Conservation (phyloP, 2,888 invertebrate genomes). For the Papilio elwesi region DNA sequence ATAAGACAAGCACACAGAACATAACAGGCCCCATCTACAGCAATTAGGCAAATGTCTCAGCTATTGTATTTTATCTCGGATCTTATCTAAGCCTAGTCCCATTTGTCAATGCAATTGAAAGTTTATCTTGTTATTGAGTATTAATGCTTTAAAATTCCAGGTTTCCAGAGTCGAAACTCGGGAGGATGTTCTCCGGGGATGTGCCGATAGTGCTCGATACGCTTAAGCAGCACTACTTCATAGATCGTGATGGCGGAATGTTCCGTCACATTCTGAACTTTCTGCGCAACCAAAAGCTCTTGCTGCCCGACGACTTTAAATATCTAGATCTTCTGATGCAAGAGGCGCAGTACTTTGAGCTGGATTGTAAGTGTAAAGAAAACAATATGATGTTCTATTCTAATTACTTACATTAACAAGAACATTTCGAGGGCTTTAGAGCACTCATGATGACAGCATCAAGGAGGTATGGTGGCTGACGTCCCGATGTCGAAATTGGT, state of each 20-base stretch:
- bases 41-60: too few species aligned
- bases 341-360: constrained; percentile 96
- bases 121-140: not conserved
- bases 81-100: too few species aligned
- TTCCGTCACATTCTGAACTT: constrained; percentile 99
- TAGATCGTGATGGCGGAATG: constrained; percentile 98
- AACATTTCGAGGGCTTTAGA: too few species aligned
- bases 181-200: constrained; percentile 96
- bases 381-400: constrained; percentile 1
- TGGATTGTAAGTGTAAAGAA: constrained; percentile 88
- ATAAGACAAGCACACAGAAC: too few species aligned
- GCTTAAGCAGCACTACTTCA: constrained; percentile 98
- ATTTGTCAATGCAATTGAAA: too few species aligned
- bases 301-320: constrained; percentile 94
- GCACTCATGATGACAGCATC: too few species aligned
- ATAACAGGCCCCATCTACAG: too few species aligned
- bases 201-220: constrained; percentile 98
- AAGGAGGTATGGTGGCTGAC: too few species aligned
- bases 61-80: too few species aligned
- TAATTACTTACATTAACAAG: not conserved
- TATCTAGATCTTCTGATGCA: constrained; percentile 94
- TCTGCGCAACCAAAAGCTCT: constrained; percentile 94
- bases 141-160: constrained; percentile 81
- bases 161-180: constrained; percentile 95
- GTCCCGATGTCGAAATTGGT: too few species aligned